Evolutionary conservation across 1,140 invertebrate genomes (phyloP).

Genomic region (Aphelinus certus): DNA sequence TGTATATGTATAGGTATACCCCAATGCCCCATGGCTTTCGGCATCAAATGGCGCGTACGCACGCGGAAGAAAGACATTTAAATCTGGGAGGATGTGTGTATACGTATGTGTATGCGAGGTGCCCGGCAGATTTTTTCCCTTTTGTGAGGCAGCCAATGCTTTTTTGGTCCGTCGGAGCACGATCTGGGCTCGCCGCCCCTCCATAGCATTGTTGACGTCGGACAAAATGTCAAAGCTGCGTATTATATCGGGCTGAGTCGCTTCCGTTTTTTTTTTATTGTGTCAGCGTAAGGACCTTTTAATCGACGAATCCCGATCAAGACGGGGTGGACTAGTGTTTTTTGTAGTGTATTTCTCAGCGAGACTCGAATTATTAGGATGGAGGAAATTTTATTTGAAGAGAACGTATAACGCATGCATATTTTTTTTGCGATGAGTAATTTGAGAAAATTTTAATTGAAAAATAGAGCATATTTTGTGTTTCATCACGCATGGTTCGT

Average conservation of each 20-base stretch:
- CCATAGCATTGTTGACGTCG: conserved; percentile 11
- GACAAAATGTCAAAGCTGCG: conserved; percentile 30
- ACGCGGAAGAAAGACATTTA: conserved; percentile 40
- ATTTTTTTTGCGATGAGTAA: no score
- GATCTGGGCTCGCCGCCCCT: background rate
- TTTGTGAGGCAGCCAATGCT: no score
- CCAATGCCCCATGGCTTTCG: background rate
- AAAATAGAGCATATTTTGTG: no score
- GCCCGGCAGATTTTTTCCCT: no score
- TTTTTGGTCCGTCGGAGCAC: conserved; percentile 12
- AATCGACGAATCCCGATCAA: conserved; percentile 33
- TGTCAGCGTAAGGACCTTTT: conserved; percentile 32
- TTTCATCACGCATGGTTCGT: no score
- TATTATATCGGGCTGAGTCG: conserved; percentile 21
- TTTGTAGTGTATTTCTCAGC: no score
- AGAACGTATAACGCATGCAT: no score
- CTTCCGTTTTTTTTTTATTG: conserved; percentile 15
- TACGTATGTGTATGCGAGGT: background rate
- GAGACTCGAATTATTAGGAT: no score
- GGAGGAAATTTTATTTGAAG: no score
- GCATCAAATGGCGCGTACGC: conserved; percentile 20
- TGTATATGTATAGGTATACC: no score
- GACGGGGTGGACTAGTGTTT: no score
- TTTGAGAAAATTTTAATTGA: no score
- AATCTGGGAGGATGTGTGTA: conserved; percentile 19